A percentile compares a stretch with the other conserved stretches of the same genome.
These are phyloP conservation scores for Raja brachyura DNA, from an alignment of 2,113 vertebrate species.

Conservation along the genomic window DNA sequence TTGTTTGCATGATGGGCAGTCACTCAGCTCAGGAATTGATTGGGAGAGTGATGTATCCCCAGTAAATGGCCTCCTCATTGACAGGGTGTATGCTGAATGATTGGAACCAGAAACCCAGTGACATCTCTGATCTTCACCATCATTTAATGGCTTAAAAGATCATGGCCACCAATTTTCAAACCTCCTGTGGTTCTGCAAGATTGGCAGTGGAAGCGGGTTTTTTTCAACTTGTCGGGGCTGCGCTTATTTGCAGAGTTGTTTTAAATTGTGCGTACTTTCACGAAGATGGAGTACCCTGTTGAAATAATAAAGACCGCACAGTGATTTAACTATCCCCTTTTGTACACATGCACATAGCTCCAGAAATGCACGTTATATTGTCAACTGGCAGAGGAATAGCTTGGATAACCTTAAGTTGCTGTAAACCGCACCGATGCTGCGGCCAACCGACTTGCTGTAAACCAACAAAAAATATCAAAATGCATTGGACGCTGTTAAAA, in stretches of 20 bases:
- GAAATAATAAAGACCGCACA: background rate
- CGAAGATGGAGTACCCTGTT: background rate
- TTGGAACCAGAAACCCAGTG: conserved; percentile 32
- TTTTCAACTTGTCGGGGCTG: background rate
- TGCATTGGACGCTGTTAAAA: background rate
- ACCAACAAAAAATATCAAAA: background rate
- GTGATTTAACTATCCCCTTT: background rate
- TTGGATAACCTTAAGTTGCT: background rate
- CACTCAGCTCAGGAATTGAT: background rate
- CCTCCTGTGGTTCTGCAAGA: conserved; percentile 29
- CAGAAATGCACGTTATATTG: background rate
- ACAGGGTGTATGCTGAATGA: conserved; percentile 35
- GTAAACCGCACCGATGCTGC: too few species aligned
- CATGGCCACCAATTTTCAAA: background rate
- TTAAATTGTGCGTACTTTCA: background rate
- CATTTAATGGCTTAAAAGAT: conserved; percentile 13
- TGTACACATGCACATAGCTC: background rate
- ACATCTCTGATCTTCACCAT: conserved; percentile 27
- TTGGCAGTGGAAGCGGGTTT: background rate
- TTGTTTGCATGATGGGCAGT: conserved; percentile 17
- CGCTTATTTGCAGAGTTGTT: background rate
- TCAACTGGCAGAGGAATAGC: background rate
- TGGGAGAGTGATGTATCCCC: background rate
- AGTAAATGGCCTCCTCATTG: conserved; percentile 32
- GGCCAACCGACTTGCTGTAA: background rate